Evolutionary conservation across 2,888 invertebrate genomes (phyloP), one percentile per base, ranked within the genome.

Genomic region (Callimorpha dominula): DNA sequence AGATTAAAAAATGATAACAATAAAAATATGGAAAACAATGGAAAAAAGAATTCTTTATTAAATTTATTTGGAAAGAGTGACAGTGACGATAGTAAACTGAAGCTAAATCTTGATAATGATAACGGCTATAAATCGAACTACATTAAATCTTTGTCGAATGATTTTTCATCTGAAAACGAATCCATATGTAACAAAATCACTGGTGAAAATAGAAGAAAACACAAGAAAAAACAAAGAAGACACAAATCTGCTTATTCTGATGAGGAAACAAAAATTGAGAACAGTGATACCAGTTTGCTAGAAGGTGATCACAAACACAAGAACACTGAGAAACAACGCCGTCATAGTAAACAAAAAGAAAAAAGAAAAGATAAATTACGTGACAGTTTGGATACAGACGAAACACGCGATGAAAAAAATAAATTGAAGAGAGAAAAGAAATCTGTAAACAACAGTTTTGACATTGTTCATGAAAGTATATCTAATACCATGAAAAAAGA

Each of bases 201-300:
- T 63, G 91, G 89, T 40, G 97, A 97, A 86, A 88, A 96, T 66
- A 96, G 97, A 14, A 98, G 97, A 88, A 98, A 98, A 87, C 98
- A 98, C 87, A 98, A 98, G 91, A 98, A 98, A 95, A 98, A 98
- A 87, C 98, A 98, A 88, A 98, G 97, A 90, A 97, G 97, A 49
- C 97, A 97, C 81, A 98, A 98, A 88, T 96, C 96, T 80, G 96
- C 97, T 12, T 94, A 96, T 73, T 96, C 96, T 65, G 97, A 97
- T 80, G 96, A 96, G 64, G 95, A 96, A 73, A 90, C 85, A 63
- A 96, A 96, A 90, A 80, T 85, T 65, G 93, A 92, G 72, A 91
- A 87, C 77, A 90, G 85, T 81, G 91, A 92, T 74, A 83, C 85
- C 43, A 78, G 84, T 70, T 77, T 81, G 54, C 75, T 85, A 20